Conservation (phyloP, 2,113 vertebrate genomes). For the Willisornis vidua region DNA sequence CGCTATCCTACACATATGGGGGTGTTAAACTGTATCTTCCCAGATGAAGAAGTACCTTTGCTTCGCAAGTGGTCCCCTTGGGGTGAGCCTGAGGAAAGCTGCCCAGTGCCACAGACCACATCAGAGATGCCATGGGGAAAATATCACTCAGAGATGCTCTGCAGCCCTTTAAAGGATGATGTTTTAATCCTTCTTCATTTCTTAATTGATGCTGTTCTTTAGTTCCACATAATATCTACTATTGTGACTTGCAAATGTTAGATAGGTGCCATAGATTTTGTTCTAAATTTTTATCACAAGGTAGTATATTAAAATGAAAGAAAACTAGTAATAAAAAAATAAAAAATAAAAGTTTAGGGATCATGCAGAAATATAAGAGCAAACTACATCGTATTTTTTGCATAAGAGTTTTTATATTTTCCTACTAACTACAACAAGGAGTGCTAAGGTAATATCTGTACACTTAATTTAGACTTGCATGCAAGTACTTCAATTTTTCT, state of each 20-base stretch:
- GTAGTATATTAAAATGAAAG: neutral
- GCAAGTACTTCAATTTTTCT: constrained; percentile 56
- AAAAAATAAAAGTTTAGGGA: neutral
- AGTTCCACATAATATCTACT: neutral
- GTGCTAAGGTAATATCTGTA: neutral
- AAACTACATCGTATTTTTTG: constrained; percentile 11
- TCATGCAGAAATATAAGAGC: constrained; percentile 13
- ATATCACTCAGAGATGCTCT: neutral
- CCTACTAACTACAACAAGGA: neutral
- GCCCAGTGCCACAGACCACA: fast-evolving
- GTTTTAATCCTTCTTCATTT: neutral
- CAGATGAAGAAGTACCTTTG: neutral
- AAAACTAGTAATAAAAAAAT: neutral
- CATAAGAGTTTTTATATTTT: neutral
- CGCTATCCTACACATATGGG: fast-evolving
- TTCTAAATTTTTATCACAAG: neutral
- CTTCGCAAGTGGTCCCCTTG: neutral
- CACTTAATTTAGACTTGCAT: constrained; percentile 45
- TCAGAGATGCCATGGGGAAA: neutral
- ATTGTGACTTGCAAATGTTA: neutral
- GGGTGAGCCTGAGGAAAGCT: neutral
- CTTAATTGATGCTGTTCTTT: neutral
- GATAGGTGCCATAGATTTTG: neutral
- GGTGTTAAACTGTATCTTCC: neutral
- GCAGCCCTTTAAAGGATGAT: neutral